Conservation (phyloP, 2,888 invertebrate species). For the Physocephala rufipes region DNA sequence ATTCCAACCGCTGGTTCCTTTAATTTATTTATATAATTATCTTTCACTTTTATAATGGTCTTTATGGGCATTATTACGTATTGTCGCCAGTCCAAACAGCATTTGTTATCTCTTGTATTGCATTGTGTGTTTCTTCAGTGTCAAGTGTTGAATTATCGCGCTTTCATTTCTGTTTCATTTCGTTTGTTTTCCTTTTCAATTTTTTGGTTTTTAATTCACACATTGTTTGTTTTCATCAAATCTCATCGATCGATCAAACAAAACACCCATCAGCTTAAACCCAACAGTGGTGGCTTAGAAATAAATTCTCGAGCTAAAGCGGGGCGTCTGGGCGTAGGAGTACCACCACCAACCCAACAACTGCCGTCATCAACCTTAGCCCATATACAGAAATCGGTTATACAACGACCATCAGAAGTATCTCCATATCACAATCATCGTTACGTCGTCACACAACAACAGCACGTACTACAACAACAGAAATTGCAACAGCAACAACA, state of each 20-base stretch:
- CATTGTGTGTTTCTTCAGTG: not conserved
- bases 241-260: constrained; percentile 38
- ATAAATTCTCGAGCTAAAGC: constrained; percentile 49
- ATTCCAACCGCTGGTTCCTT: too few species aligned
- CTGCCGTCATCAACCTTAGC: constrained; percentile 47
- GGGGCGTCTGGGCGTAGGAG: constrained; percentile 43
- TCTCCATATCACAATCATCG: constrained; percentile 60
- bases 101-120: constrained; percentile 18
- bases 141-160: constrained; percentile 20
- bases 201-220: constrained; percentile 46
- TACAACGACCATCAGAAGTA: constrained; percentile 42
- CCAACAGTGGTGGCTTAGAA: constrained; percentile 59
- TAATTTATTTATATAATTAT: too few species aligned
- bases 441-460: constrained; percentile 43
- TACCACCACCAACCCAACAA: constrained; percentile 43
- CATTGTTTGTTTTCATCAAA: constrained; percentile 40
- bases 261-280: constrained; percentile 59
- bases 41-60: constrained; percentile 34
- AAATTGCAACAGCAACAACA: constrained; percentile 18
- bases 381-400: constrained; percentile 44
- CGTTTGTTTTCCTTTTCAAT: constrained; percentile 48
- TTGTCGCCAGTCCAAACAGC: not conserved
- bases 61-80: not conserved
- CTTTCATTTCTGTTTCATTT: constrained; percentile 39
- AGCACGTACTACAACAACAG: too few species aligned